These are phyloP conservation scores for Ciconia stormi DNA, from an alignment of 2,113 vertebrate genomes.

Conservation along the genomic window DNA sequence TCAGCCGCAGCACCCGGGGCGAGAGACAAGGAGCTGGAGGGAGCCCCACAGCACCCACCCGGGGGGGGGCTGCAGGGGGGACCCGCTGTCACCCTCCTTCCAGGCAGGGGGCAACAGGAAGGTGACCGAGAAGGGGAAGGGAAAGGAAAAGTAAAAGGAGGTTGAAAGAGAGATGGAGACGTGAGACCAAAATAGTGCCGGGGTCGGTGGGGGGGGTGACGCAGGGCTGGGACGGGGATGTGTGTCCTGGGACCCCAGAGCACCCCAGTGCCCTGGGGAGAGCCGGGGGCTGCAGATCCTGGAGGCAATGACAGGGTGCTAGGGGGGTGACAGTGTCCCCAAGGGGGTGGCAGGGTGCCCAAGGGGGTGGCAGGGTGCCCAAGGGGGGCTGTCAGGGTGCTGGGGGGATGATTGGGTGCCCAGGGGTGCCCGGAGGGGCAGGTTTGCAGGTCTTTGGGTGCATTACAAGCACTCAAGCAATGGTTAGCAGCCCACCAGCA, in stretches of 20 bases:
- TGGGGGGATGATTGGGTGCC: background rate
- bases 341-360: background rate
- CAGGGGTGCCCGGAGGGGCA: background rate
- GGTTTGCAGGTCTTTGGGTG: background rate
- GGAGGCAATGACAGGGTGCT: background rate
- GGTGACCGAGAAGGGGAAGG: background rate
- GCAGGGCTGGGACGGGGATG: background rate
- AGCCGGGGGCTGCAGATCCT: background rate
- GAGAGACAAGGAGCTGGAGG: background rate
- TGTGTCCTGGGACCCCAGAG: background rate
- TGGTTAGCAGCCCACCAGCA: background rate
- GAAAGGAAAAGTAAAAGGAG: background rate
- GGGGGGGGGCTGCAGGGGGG: background rate
- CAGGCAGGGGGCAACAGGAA: background rate
- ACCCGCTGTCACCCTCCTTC: background rate
- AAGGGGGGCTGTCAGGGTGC: background rate
- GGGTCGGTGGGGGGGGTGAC: fast-evolving
- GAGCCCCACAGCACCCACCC: background rate
- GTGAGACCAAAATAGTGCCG: background rate
- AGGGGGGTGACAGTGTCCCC: background rate
- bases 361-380: background rate
- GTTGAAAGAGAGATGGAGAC: background rate
- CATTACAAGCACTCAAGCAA: fast-evolving
- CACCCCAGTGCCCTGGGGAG: background rate
- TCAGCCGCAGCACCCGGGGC: background rate